Evolutionary conservation across 2,797 vertebrate genomes (phyloP), one percentile per base, ranked within the genome.

Genomic region (Pangasius macronema): DNA sequence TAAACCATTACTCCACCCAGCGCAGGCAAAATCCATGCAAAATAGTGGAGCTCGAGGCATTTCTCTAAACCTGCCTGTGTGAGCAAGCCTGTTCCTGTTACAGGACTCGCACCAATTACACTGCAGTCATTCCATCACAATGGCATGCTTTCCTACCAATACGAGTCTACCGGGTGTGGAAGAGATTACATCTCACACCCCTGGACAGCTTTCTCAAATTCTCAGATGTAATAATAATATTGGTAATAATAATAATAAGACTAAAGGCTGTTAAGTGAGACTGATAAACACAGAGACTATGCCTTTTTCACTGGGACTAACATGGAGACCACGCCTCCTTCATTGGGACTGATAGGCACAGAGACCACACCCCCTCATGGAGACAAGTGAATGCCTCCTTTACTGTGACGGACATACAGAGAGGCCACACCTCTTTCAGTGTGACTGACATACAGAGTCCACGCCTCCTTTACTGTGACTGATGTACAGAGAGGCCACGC

Each of bases 11-110:
- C n/a, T 61, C 24, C 67, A 42, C 83, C 49, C 55, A 81, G 53
- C 59, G 11, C 49, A 85, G 68, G 57, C 84, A 82, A 83, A 88
- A 57, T 73, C 36, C 3, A 73, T 86, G 87, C 39, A 88, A 83
- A 84, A 72, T 30, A 39, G 61, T 76, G 61, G 1, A 81, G 57
- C 76, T 87, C 18, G 6, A 65, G 68, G 87, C 72, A 27, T 67
- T 82, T 76, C 87, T 83, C 68, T 22, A 18, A 61, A 36, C n/a
- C 72, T 24, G n/a, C 68, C 36, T 86, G 80, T 59, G 5, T 39
- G 27, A 86, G 59, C 80, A 86, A 53, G 79, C 65, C 77, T 59
- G 39, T 39, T 65, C 76, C 36, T 59, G 61, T 61, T 80, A 24
- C n/a, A 67, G 42, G 63, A 68, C 9, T 68, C 65, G 0, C 30